Conservation (phyloP, 2,797 vertebrate genomes). For the Tamandua tetradactyla region DNA sequence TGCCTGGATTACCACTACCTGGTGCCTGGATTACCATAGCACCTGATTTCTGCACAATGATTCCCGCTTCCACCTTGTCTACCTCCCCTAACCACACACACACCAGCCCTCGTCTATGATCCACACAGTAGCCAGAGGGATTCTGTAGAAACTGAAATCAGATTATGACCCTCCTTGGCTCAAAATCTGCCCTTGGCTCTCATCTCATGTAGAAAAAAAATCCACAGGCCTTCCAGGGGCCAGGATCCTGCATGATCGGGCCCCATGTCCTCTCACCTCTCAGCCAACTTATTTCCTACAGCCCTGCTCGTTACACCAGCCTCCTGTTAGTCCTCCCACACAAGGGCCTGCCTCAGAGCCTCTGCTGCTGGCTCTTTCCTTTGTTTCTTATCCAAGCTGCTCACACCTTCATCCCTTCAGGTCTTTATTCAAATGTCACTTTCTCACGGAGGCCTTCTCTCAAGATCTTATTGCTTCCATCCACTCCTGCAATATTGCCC, state of each 20-base stretch:
- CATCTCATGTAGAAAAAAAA: not conserved
- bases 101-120: not conserved
- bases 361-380: not conserved
- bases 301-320: not conserved
- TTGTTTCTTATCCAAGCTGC: not conserved
- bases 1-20: not conserved
- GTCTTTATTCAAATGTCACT: not conserved
- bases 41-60: not conserved
- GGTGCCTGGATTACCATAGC: not conserved
- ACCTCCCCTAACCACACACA: too few relatives aligned
- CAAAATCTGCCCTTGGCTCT: not conserved
- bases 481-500: too few relatives aligned
- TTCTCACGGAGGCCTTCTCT: not conserved
- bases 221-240: not conserved
- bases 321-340: not conserved
- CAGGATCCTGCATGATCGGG: not conserved
- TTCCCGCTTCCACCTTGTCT: not conserved
- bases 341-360: not conserved
- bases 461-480: not conserved
- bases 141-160: not conserved
- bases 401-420: too few relatives aligned
- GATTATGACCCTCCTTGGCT: not conserved
- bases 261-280: not conserved
- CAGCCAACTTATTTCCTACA: not conserved
- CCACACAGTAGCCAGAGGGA: not conserved